Conservation (phyloP, 2,888 invertebrate genomes). For the Tiliacea aurago region DNA sequence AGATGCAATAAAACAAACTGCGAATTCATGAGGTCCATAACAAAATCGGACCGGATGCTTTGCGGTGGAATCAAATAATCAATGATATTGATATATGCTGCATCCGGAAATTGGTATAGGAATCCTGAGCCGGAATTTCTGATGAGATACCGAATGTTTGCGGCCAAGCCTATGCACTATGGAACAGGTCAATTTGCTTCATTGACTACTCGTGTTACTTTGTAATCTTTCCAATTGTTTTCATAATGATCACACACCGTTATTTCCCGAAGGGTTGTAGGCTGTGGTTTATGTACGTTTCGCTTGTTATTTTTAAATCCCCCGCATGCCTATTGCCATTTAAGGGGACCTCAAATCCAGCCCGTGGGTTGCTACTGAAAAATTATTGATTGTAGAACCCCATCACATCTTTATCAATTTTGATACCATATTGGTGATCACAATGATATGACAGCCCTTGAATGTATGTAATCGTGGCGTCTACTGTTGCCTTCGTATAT, state of each 20-base stretch:
- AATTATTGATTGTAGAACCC: background rate
- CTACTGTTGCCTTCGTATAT: background rate
- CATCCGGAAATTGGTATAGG: conserved; percentile 36
- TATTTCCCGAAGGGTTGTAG: background rate
- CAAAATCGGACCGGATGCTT: conserved; percentile 36
- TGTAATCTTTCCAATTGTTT: background rate
- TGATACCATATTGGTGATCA: background rate
- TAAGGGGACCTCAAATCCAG: background rate
- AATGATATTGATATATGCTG: conserved; percentile 40
- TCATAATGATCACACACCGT: background rate
- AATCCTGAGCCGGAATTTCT: conserved; percentile 31
- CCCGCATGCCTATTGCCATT: background rate
- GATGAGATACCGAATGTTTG: conserved; percentile 42
- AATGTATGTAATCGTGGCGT: background rate
- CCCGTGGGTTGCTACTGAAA: no score
- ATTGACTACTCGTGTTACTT: background rate
- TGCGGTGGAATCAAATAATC: conserved; percentile 44
- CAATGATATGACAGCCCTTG: background rate
- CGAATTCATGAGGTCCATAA: conserved; percentile 35
- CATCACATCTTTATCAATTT: background rate
- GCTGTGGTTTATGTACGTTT: no score
- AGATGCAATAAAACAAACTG: conserved; percentile 4
- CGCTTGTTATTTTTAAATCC: no score
- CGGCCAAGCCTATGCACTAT: conserved; percentile 22
- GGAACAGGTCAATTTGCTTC: conserved; percentile 5